These are phyloP conservation scores for Papilio helenus DNA, from an alignment of 1,140 invertebrate species.

Conservation along the genomic window DNA sequence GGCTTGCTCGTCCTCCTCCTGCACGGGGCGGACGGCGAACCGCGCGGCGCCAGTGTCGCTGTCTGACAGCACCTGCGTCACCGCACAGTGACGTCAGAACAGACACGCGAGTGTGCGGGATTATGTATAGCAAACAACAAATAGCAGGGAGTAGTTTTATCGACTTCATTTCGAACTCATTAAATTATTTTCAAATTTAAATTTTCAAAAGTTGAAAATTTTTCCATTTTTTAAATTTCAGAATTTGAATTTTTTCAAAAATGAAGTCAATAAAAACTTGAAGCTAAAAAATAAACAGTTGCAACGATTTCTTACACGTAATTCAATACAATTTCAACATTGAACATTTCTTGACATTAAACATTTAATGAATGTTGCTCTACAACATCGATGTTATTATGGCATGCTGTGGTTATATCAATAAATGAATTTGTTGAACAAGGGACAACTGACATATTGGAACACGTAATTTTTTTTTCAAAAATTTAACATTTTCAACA, in stretches of 20 bases:
- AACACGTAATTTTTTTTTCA: neutral
- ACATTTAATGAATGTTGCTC: slow-evolving; percentile 9
- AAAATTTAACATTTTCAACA: neutral
- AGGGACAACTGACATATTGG: neutral
- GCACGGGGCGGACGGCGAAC: slow-evolving; percentile 74
- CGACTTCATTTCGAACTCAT: slow-evolving; percentile 26
- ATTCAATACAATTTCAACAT: neutral
- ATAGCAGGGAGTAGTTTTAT: slow-evolving; percentile 18
- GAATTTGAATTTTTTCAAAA: neutral
- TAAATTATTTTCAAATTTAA: neutral
- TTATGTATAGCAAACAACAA: slow-evolving; percentile 28
- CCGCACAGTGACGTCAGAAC: slow-evolving; percentile 44
- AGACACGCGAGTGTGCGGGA: slow-evolving; percentile 29
- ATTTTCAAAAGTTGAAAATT: neutral
- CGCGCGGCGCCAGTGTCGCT: slow-evolving; percentile 75
- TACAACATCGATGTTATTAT: slow-evolving; percentile 11
- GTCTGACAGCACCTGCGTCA: slow-evolving; percentile 78
- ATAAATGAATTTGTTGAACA: slow-evolving; percentile 4
- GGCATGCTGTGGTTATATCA: neutral
- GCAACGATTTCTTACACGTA: slow-evolving; percentile 14
- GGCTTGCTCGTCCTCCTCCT: slow-evolving; percentile 76
- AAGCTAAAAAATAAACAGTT: slow-evolving; percentile 35
- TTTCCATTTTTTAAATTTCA: neutral
- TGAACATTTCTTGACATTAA: neutral
- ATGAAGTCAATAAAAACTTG: slow-evolving; percentile 34